Evolutionary conservation across 1,140 invertebrate genomes (phyloP), one percentile per base, ranked within the genome.

Genomic region (Heliothis subflexa): DNA sequence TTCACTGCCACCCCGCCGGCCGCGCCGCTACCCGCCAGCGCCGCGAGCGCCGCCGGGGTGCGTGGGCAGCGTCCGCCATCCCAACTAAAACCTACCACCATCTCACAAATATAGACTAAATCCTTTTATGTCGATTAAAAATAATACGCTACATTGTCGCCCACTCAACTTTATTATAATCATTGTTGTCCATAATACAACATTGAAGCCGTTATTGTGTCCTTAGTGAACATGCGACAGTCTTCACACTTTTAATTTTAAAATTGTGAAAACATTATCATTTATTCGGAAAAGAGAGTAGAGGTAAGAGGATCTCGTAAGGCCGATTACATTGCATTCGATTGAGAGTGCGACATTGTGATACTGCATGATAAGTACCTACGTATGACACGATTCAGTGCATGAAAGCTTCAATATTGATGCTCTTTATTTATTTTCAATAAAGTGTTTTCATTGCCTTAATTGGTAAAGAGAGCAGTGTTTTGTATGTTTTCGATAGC

Each of bases 1-100:
- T 91, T 92, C 88, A 84, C 86, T 76, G 54, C 14, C 79, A 81
- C 82, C 75, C 74, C 78, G 71, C 68, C 55, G 40, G 59, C 49
- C 49, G 47, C 9, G 33, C 28, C 50, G 33, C 57, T 16, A 28
- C 71, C 62, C 16, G 33, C 61, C 40, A 28, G 54, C 33, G 18
- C 11, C 57, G 33, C 33, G 5, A 40, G 33, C 33, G 33, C 16
- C 28, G 28, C 40, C 49, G 25, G 54, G 79, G 64, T 70, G 80
- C 80, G 82, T 84, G 72, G 75, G 81, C 12, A 16, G 70, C 28
- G 54, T 28, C 33, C 33, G 33, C 33, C 33, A 5, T 40, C 45
- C 64, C 11, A 13, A 68, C 57, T 21, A 40, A 40, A 21, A 12
- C 57, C 18, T 28, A 59, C 57, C 21, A 25, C 57, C 18, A 25